Conservation (phyloP, 2,113 vertebrate genomes). For the Microtus richardsoni region DNA sequence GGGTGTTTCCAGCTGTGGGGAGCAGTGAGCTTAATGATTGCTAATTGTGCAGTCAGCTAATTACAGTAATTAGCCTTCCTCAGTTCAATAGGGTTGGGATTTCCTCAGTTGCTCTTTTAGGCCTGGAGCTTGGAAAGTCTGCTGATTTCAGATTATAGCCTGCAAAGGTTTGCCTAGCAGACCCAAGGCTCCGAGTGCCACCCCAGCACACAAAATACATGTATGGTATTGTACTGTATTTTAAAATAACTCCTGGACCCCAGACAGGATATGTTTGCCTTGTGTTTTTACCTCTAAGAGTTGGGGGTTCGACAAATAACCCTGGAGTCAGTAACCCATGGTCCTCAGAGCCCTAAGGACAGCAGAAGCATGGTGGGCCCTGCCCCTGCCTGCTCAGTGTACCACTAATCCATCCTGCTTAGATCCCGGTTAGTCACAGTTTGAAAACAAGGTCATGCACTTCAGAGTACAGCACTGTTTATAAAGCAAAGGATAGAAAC, state of each 20-base stretch:
- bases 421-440: background rate
- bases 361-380: background rate
- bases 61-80: slow-evolving; percentile 58
- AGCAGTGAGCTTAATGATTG: slow-evolving; percentile 36
- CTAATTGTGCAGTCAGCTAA: slow-evolving; percentile 60
- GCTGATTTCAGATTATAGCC: background rate
- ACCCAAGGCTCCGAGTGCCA: background rate
- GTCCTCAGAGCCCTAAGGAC: background rate
- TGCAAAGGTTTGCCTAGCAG: background rate
- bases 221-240: background rate
- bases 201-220: background rate
- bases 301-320: background rate
- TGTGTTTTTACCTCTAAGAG: background rate
- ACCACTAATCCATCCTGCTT: background rate
- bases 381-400: background rate
- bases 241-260: background rate
- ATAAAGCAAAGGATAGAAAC: slow-evolving; percentile 15
- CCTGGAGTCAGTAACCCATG: background rate
- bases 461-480: background rate
- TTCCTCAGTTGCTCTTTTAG: slow-evolving; percentile 26
- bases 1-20: background rate
- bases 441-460: slow-evolving; percentile 27
- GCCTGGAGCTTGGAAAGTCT: background rate
- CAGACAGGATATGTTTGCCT: background rate
- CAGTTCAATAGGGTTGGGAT: background rate